Percentiles rank a stretch among this genome's conserved stretches.
Evolutionary conservation across 30 jellyfish, hydroid and myxozoan genomes (phyloP).

Genomic region (Aurelia sp.): DNA sequence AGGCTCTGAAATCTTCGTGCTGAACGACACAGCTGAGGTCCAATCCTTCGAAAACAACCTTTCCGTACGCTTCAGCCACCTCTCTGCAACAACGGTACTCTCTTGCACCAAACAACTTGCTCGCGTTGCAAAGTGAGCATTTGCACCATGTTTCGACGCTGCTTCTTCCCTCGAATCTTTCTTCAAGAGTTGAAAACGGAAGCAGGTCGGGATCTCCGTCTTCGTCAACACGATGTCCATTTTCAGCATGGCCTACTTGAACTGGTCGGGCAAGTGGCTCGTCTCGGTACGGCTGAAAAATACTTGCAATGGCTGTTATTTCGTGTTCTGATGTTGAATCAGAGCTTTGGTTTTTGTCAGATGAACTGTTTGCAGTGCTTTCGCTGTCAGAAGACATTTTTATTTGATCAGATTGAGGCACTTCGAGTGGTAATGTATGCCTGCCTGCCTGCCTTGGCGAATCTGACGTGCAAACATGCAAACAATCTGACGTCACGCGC

Average conservation of each 20-base stretch:
- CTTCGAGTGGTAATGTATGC: too few species aligned
- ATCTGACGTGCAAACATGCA: too few species aligned
- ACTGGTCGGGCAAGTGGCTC: background rate
- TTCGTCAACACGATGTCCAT: background rate
- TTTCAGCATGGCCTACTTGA: background rate
- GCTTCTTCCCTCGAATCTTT: background rate
- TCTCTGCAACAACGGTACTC: slow-evolving; percentile 30
- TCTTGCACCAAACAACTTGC: background rate
- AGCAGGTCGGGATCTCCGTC: slow-evolving; percentile 1
- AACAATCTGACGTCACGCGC: too few species aligned
- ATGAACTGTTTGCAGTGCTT: too few species aligned
- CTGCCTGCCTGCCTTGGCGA: too few species aligned
- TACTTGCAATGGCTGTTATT: background rate
- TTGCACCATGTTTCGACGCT: background rate
- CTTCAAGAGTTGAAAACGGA: background rate
- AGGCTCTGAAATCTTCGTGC: slow-evolving; percentile 23
- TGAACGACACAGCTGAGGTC: slow-evolving; percentile 7
- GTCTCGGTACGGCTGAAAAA: slow-evolving; percentile 17
- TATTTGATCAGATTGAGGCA: too few species aligned
- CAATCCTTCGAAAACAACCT: slow-evolving; percentile 15
- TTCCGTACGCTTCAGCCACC: slow-evolving; percentile 21
- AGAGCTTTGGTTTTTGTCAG: too few species aligned
- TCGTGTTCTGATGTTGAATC: too few species aligned
- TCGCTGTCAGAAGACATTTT: too few species aligned
- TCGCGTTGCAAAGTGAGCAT: background rate